These are phyloP conservation scores for Mnemiopsis leidyi DNA, from an alignment of 37 sponge, comb jelly and placozoan genomes.

Conservation along the genomic window DNA sequence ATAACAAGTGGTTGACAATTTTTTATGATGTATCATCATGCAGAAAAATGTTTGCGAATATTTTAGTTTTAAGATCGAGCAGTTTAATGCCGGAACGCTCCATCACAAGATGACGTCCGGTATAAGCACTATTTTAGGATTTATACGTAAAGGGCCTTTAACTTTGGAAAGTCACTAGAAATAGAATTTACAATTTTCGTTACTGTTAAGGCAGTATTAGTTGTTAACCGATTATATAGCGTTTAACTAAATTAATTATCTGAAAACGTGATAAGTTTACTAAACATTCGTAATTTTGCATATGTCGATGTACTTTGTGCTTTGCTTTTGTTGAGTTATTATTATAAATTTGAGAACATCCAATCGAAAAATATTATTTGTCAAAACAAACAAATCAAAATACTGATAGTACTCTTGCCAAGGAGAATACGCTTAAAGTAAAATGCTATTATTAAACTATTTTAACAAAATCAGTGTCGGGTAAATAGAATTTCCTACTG, in stretches of 20 bases:
- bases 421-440: too few species aligned
- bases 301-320: neutral
- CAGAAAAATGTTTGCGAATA: neutral
- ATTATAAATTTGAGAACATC: slow-evolving; percentile 6
- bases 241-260: neutral
- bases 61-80: neutral
- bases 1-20: neutral
- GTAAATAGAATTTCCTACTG: too few species aligned
- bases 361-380: neutral
- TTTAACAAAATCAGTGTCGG: too few species aligned
- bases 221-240: neutral
- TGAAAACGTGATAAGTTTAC: neutral
- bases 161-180: neutral
- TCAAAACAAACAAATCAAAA: too few species aligned
- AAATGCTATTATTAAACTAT: too few species aligned
- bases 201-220: neutral
- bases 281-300: neutral
- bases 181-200: neutral
- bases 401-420: too few species aligned
- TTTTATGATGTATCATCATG: neutral
- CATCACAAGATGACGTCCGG: too few species aligned
- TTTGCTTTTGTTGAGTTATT: slow-evolving; percentile 45
- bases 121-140: too few species aligned
- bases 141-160: too few species aligned
- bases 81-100: too few species aligned